Evolutionary conservation across 2,888 invertebrate genomes (phyloP).

Genomic region (Caenorhabditis uteleia): DNA sequence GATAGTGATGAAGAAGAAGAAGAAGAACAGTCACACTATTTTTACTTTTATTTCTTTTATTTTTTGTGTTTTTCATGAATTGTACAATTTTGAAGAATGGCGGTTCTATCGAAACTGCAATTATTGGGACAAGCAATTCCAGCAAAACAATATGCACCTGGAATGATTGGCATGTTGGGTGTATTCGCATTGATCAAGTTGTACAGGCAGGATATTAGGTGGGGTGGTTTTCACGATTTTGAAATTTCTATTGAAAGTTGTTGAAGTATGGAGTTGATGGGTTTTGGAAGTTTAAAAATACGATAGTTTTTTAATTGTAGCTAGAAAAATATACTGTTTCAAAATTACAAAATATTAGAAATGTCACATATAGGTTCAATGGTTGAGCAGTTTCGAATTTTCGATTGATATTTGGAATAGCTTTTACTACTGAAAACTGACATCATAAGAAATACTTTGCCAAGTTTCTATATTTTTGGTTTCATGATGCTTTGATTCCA

Average conservation of each 20-base stretch:
- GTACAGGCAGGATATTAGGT: conserved; percentile 41
- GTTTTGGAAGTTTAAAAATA: background rate
- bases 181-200: conserved; percentile 45
- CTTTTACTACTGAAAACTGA: no score
- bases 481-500: no score
- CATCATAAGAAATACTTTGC: no score
- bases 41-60: background rate
- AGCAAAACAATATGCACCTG: conserved; percentile 47
- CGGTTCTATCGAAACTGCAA: conserved; percentile 46
- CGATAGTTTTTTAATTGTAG: background rate
- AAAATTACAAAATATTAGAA: no score
- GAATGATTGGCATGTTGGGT: conserved; percentile 45
- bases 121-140: conserved; percentile 31
- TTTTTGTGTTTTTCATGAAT: background rate
- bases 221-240: background rate
- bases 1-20: background rate
- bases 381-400: no score
- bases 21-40: background rate
- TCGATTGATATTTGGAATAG: no score
- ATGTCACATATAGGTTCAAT: no score
- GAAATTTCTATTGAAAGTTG: no score
- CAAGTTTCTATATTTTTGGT: no score
- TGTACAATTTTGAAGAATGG: conserved; percentile 15
- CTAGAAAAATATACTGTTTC: background rate
- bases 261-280: no score